Evolutionary conservation across 2,888 invertebrate genomes (phyloP), one percentile per base, ranked within the genome.

Genomic region (Pristionchus fissidentatus): DNA sequence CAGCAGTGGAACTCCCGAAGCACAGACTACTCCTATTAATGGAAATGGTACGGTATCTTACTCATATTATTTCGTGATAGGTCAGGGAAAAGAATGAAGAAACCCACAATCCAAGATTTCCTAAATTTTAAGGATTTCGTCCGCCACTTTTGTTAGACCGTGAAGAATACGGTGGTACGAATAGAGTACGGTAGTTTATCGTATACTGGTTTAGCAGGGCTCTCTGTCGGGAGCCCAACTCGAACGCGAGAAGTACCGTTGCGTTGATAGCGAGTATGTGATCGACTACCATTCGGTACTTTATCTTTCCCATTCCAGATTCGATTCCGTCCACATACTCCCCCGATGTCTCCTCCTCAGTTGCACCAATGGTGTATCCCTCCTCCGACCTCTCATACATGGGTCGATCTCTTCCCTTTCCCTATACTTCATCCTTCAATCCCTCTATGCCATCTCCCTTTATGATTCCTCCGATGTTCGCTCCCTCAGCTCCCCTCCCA

Each of bases 371-470:
- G 35, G 32, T 46, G 7, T 80, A 55, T 43, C 41, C 80, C 22
- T 19, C 57, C 4, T 57, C 26, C 3, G 55, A 55, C 35, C 55
- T 80, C 60, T 60, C 60, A 22, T 80, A 80, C 55, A 80, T 80
- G 80, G 32, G 62, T 32, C 57, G 26, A 80, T 32, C 57, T 22
- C 32, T 46, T 38, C 13, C 22, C 3, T 80, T 80, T n/a, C 55
- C 80, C 19, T 57, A 60, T 43, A 57, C 80, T 57, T 46, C 62
- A 5, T 57, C 78, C 60, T 80, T 60, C 41, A 57, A 57, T 60
- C 57, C 80, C 10, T 38, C 57, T 13, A 80, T 80, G 80, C 35
- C 60, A 38, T n/a, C 60, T 38, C 80, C 80, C 32, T 60, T 60
- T 15, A 55, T 80, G 60, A 60, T 55, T 57, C 55, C 60, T 7